Evolutionary conservation across 1,140 invertebrate genomes (phyloP).

Genomic region (Catajapyx aquilonaris): DNA sequence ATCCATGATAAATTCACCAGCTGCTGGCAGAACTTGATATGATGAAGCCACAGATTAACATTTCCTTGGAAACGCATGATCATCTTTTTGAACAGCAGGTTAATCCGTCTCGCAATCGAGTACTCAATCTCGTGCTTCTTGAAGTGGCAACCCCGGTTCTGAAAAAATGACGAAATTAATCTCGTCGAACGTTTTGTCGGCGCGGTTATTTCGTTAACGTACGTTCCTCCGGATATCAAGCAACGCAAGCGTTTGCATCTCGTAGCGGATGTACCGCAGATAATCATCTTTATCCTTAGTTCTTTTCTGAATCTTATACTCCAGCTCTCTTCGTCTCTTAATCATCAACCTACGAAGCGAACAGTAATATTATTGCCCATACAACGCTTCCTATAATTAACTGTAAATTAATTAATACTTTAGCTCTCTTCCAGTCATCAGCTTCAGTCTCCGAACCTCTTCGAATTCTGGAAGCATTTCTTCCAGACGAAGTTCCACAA

Average conservation of each 20-base stretch:
- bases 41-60: constrained; percentile 42
- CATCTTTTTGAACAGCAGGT: constrained; percentile 36
- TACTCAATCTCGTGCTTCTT: constrained; percentile 42
- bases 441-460: too few relatives aligned
- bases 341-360: constrained; percentile 38
- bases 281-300: constrained; percentile 46
- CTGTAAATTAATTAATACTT: too few relatives aligned
- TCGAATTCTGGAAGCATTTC: too few relatives aligned
- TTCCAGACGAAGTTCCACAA: too few relatives aligned
- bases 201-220: constrained; percentile 2
- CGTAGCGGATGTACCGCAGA: constrained; percentile 46
- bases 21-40: constrained; percentile 45
- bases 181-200: not conserved
- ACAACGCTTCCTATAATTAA: too few relatives aligned
- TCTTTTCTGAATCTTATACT: constrained; percentile 43
- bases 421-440: too few relatives aligned
- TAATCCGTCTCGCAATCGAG: constrained; percentile 36
- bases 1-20: constrained; percentile 21
- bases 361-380: too few relatives aligned
- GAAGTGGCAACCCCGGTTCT: constrained; percentile 31
- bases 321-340: constrained; percentile 41
- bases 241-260: constrained; percentile 40
- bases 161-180: constrained; percentile 3
- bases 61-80: constrained; percentile 39
- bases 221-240: constrained; percentile 26